Evolutionary conservation across 2,888 invertebrate species (phyloP).

Genomic region (Teleogryllus oceanicus): DNA sequence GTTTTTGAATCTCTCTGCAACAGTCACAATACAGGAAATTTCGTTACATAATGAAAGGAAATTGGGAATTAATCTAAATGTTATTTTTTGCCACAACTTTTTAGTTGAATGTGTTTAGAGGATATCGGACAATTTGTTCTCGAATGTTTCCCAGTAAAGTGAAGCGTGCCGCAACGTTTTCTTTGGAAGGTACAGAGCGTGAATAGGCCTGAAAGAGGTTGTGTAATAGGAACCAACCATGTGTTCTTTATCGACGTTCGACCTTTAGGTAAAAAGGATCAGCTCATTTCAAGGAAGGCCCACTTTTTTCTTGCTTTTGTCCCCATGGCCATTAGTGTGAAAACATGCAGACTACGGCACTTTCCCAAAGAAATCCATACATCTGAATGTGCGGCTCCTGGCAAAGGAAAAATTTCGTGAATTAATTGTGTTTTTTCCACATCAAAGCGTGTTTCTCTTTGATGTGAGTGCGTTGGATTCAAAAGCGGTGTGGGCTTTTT

Average conservation of each 20-base stretch:
- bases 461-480: neutral
- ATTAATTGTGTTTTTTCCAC: constrained; percentile 7
- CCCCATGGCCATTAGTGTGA: constrained; percentile 1
- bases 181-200: too few relatives aligned
- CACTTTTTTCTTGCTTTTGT: constrained; percentile 2
- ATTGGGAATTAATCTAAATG: too few relatives aligned
- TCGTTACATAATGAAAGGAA: too few relatives aligned
- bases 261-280: neutral
- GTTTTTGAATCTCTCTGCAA: too few relatives aligned
- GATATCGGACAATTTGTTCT: too few relatives aligned
- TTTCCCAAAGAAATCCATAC: neutral
- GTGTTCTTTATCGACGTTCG: neutral
- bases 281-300: neutral
- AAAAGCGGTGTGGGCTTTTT: neutral
- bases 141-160: too few relatives aligned
- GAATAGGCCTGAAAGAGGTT: neutral
- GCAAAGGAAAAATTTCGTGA: neutral
- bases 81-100: too few relatives aligned
- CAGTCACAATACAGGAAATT: too few relatives aligned
- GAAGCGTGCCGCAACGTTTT: too few relatives aligned
- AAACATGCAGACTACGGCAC: neutral
- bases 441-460: neutral
- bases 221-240: neutral
- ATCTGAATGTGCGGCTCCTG: neutral
- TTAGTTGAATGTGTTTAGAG: too few relatives aligned